Conservation (phyloP, 2,113 vertebrate species). For the Clarias gariepinus region DNA sequence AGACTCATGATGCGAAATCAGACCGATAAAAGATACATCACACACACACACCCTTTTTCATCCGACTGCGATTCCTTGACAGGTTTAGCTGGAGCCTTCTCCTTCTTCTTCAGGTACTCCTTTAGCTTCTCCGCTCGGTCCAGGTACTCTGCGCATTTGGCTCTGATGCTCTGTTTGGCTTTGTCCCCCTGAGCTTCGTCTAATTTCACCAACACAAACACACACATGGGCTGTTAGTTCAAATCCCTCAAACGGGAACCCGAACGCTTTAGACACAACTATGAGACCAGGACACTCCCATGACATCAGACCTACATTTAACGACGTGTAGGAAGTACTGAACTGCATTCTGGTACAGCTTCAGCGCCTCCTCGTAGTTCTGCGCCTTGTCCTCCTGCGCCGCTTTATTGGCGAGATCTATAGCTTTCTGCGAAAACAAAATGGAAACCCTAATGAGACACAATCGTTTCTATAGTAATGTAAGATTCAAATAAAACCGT, state of each 20-base stretch:
- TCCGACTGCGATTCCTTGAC: conserved; percentile 90
- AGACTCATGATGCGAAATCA: background rate
- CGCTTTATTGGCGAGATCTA: conserved; percentile 92
- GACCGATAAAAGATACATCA: background rate
- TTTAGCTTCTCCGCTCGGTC: conserved; percentile 96
- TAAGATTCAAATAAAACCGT: background rate
- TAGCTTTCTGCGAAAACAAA: conserved; percentile 84
- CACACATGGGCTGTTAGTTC: background rate
- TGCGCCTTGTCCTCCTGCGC: conserved; percentile 95
- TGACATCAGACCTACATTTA: conserved; percentile 82
- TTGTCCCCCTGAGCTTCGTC: conserved; percentile 96
- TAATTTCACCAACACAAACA: conserved; percentile 53
- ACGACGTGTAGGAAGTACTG: conserved; percentile 96
- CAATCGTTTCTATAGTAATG: too few species aligned
- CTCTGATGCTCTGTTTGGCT: conserved; percentile 89
- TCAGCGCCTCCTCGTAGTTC: conserved; percentile 93
- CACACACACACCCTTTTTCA: conserved; percentile 84
- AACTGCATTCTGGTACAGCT: conserved; percentile 89
- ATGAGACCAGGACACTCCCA: background rate
- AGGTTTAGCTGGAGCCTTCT: conserved; percentile 83
- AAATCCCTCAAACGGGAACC: background rate
- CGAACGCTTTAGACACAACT: background rate
- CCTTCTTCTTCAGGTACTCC: conserved; percentile 90
- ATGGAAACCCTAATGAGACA: too few species aligned
- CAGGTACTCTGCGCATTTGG: conserved; percentile 90